Evolutionary conservation across 1,140 invertebrate species (phyloP).

Genomic region (Cydia splendana): DNA sequence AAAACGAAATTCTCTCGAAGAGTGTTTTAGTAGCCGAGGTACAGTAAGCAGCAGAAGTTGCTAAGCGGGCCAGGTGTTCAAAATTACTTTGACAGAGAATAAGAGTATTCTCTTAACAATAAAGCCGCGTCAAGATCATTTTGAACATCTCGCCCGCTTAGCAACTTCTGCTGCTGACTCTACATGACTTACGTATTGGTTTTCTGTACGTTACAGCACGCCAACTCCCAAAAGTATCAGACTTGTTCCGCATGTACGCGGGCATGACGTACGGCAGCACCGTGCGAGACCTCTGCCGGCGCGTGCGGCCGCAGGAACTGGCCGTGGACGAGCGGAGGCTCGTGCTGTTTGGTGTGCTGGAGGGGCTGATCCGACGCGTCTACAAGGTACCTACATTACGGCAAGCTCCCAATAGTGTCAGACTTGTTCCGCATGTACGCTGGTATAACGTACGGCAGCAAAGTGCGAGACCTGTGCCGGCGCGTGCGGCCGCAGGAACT

Average conservation of each 20-base stretch:
- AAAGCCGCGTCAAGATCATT: too few relatives aligned
- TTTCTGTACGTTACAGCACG: constrained; percentile 43
- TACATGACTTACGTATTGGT: too few relatives aligned
- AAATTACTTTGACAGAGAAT: too few relatives aligned
- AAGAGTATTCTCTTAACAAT: too few relatives aligned
- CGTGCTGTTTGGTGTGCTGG: constrained; percentile 92
- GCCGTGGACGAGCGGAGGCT: constrained; percentile 90
- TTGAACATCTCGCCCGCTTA: too few relatives aligned
- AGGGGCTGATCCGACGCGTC: constrained; percentile 90
- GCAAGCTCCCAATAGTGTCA: constrained; percentile 83
- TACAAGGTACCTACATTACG: constrained; percentile 81
- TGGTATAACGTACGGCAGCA: constrained; percentile 90
- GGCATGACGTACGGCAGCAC: constrained; percentile 91
- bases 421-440: constrained; percentile 91
- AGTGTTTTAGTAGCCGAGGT: too few relatives aligned
- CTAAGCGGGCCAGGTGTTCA: too few relatives aligned
- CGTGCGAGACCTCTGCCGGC: constrained; percentile 89
- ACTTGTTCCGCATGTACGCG: constrained; percentile 90
- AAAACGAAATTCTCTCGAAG: too few relatives aligned
- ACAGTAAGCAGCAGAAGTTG: too few relatives aligned
- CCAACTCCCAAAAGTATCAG: constrained; percentile 83
- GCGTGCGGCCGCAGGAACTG: constrained; percentile 87
- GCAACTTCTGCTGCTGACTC: too few relatives aligned
- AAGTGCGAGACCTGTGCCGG: constrained; percentile 90
- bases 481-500: constrained; percentile 87